Base-by-base conservation (phyloP, 2,113 vertebrate genomes). In the Psephotus haematonotus region DNA sequence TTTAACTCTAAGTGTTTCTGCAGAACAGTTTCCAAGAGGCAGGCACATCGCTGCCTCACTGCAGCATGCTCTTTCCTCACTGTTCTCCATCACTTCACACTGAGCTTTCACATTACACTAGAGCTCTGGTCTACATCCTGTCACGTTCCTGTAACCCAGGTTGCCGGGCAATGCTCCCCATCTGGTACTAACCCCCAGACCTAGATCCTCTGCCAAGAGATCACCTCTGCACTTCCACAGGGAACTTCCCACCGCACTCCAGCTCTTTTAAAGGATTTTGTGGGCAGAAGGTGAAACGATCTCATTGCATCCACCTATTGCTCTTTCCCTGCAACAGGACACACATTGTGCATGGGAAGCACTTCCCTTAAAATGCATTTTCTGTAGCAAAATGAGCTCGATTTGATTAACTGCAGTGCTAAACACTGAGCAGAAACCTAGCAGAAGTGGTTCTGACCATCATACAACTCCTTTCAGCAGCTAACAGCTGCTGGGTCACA, bases 51-150 rank as follows among this genome's bases (percentile, higher is more conserved):
- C 77, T 23, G 2, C 33, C 37, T 64, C 82, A 8, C 59, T 15
- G 6, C 0, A 62, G 8, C 59, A 10, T 18, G 10, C 31, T 49
- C 6, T 35, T 7, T 31, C 18, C 43, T 76, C 0, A 0, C 13
- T 46, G 1, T 35, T 60, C 59, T 65, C 47, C 37, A 18, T 9
- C 33, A 7, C 27, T 53, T 68, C 13, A 37, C 5, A 29, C 69
- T 15, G 11, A 17, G 22, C 75, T 49, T 47, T n/a, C 76, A 86
- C 52, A 3, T 25, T 0, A 49, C 33, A 63, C 31, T 28, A 22
- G 24, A n/a, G 28, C 12, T 46, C 35, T 59, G 43, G 43, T 31
- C 74, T 44, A 15, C 47, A 31, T 5, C 35, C 6, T 4, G 12
- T 16, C 64, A 52, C 0, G 0, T 3, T 70, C 20, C 69, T 14